phyloP scores from a whole-genome alignment of 2,113 vertebrate genomes.

The Myotis davidii region DNA sequence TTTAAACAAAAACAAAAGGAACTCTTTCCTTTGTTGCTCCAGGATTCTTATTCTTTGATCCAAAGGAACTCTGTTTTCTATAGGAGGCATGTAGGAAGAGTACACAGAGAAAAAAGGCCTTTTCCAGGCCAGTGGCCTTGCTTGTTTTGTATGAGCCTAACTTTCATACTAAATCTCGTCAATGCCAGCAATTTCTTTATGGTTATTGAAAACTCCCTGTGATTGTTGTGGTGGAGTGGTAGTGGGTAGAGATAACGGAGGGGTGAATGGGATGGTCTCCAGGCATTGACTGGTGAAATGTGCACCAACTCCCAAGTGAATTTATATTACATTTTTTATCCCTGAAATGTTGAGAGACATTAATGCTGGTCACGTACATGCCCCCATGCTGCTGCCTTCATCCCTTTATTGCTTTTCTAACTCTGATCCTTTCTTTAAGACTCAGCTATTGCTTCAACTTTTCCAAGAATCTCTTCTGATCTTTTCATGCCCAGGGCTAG shows the following conservation, averaged over 20 bases:
- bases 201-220: not conserved
- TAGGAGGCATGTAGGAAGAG: not conserved
- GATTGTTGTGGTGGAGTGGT: not conserved
- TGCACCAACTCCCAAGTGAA: not conserved
- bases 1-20: constrained; percentile 77
- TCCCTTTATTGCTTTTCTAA: not conserved
- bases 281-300: not conserved
- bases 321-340: not conserved
- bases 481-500: not conserved
- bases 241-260: not conserved
- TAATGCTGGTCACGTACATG: not conserved
- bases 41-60: constrained; percentile 70
- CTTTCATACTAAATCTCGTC: constrained; percentile 63
- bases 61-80: constrained; percentile 45
- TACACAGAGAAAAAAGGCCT: constrained; percentile 27
- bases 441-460: not conserved
- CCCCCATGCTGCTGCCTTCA: accelerated
- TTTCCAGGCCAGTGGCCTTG: constrained; percentile 58
- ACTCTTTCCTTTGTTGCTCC: constrained; percentile 62
- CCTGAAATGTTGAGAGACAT: not conserved
- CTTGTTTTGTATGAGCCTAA: constrained; percentile 46
- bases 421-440: constrained; percentile 8
- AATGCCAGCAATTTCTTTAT: constrained; percentile 17
- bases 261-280: not conserved
- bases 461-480: not conserved